Base-by-base conservation (phyloP, 2,888 invertebrate species). In the Morpho deidamia region DNA sequence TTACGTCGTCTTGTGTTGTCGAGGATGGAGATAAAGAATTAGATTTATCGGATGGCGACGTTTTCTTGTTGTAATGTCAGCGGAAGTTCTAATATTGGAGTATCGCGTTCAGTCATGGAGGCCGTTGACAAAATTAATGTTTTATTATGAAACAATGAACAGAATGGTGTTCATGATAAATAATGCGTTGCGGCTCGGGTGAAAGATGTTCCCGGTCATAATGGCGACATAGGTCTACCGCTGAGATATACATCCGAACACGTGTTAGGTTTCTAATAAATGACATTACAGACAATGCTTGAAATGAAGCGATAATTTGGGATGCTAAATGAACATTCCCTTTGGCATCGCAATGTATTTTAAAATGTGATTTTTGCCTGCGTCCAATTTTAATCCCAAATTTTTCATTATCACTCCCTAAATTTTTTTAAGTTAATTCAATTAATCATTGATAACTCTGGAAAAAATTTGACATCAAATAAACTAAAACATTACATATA, bases 141-240 rank as follows among this genome's bases (percentile, higher is more conserved):
- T 80, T 82, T 85, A 85, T 87, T 87, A 82, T 83, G 85, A 85
- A 86, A 88, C 87, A 88, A 88, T 88, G 84, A 83, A 76, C 81
- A 74, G 78, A 83, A 78, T 74, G 74, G 78, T 78, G 76, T 75
- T 75, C 69, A 70, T 75, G 70, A 76, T 83, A 79, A 85, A 83
- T 83, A 81, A 81, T 78, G 75, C 74, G 74, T 74, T 67, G 75
- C 73, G 65, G 64, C 59, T 59, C 61, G 72, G 70, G 74, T 81
- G 81, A 83, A 71, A 78, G 76, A 83, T 80, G 76, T 64, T 65
- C 59, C 69, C 72, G 70, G 71, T 71, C 70, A 71, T 76, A 77
- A 73, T 71, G 69, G 70, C 65, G 60, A 71, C 71, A 64, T 66
- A 61, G 67, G 68, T 65, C 67, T 66, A 67, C 69, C 70, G 73